A percentile compares a stretch with the other conserved stretches of the same genome.
These are phyloP conservation scores for Fringilla coelebs DNA, from an alignment of 2,797 vertebrate genomes.

Conservation along the genomic window DNA sequence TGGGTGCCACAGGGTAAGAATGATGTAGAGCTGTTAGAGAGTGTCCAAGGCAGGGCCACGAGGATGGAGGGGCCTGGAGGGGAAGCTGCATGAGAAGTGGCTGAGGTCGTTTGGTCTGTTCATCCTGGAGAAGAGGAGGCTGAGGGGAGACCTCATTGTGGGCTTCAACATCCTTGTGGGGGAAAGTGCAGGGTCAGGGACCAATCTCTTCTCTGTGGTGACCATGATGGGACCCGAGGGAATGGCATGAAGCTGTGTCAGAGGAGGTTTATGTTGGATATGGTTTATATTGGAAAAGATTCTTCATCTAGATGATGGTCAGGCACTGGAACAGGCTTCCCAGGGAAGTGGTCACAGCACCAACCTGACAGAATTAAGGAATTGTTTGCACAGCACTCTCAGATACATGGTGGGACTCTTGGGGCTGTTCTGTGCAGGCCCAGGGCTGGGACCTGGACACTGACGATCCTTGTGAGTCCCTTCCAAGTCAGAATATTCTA, in stretches of 20 bases:
- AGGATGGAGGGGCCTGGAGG: background rate
- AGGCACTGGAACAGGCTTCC: background rate
- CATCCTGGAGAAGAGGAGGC: background rate
- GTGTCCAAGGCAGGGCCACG: rapidly evolving
- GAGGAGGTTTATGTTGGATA: background rate
- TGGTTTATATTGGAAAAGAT: background rate
- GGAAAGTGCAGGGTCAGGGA: background rate
- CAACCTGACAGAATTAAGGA: background rate
- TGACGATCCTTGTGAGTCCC: background rate
- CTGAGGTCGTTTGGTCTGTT: background rate
- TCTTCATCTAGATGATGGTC: background rate
- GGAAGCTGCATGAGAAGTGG: rapidly evolving
- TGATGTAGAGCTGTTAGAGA: background rate
- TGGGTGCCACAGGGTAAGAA: background rate
- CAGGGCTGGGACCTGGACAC: background rate
- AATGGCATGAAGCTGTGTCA: background rate
- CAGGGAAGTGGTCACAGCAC: background rate
- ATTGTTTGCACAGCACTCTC: background rate
- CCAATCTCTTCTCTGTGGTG: background rate
- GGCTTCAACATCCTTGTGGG: rapidly evolving
- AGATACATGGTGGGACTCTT: background rate
- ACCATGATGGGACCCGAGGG: background rate
- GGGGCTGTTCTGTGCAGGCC: background rate
- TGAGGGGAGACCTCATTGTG: background rate
- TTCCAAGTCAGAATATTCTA: background rate